Base-by-base conservation (phyloP, 2,797 vertebrate species). In the Sitta carolinensis region DNA sequence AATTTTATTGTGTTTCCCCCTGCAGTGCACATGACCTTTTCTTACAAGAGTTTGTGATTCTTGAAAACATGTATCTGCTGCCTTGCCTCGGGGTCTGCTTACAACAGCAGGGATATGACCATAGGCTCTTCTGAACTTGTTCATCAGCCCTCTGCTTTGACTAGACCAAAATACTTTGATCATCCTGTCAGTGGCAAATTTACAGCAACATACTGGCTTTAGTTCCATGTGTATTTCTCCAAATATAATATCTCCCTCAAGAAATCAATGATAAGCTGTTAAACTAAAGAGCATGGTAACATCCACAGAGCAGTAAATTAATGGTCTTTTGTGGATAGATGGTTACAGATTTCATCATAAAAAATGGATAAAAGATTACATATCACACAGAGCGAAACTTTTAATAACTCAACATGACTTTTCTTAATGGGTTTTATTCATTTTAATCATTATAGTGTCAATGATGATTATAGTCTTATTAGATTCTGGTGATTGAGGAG, bases 371-470 rank as follows among this genome's bases (percentile, higher is more conserved):
- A 98, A 98, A 98, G 98, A 98, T 98, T 98, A 98, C 98, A 98
- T 98, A 98, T 98, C 98, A 98, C 95, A 92, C 97, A 97, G 98
- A 98, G 98, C 97, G 98, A 98, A 99, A 99, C 98, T 99, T 99
- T 99, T 99, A 99, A 99, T 98, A 98, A 97, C 98, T 98, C 97
- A 98, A 98, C 98, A 98, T 98, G 99, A 99, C 98, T 99, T 98
- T 99, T 98, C 98, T 98, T 99, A 99, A 99, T 99, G 98, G 99
- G 97, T 99, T 99, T 99, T 99, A 99, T 99, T 99, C 99, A 98
- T 99, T 99, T 99, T 99, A 98, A 99, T 99, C 99, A 99, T 99
- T 98, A 98, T 98, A 98, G 98, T 99, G 99, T 99, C 99, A 99
- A 99, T 99, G 98, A 98, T 99, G 98, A 99, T 99, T 99, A 99